Evolutionary conservation across 2,113 vertebrate species (phyloP).

Genomic region (Hyaena hyaena): DNA sequence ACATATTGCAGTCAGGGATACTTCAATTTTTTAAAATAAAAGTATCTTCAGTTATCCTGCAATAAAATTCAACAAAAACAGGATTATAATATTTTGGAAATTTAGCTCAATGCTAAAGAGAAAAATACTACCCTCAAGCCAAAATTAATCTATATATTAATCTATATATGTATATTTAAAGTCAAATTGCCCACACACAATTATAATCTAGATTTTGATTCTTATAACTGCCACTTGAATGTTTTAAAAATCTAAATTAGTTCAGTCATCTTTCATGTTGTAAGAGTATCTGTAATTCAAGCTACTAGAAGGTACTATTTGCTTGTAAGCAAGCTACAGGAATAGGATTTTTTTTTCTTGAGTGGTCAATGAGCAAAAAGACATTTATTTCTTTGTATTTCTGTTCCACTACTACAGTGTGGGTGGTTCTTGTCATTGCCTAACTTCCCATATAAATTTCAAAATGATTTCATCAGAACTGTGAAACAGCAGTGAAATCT

Average conservation of each 20-base stretch:
- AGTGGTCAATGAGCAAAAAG: neutral
- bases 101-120: slow-evolving; percentile 38
- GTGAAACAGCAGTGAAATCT: slow-evolving; percentile 42
- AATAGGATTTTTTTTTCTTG: neutral
- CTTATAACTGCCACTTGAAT: slow-evolving; percentile 18
- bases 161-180: neutral
- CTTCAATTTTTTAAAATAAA: neutral
- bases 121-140: slow-evolving; percentile 19
- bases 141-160: neutral
- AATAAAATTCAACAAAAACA: neutral
- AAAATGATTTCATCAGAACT: slow-evolving; percentile 52
- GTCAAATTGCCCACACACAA: neutral
- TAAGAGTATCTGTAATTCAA: slow-evolving; percentile 1
- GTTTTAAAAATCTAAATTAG: neutral
- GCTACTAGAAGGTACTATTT: slow-evolving; percentile 13
- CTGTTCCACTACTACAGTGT: neutral
- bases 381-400: slow-evolving; percentile 22
- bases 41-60: neutral
- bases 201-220: slow-evolving; percentile 39
- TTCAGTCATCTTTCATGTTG: neutral
- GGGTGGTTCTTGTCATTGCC: slow-evolving; percentile 6
- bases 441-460: slow-evolving; percentile 48
- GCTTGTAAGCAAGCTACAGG: slow-evolving; percentile 2
- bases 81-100: neutral
- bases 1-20: neutral